phyloP scores from a whole-genome alignment of 2,888 invertebrate genomes.

The Antheraea assamensis region DNA sequence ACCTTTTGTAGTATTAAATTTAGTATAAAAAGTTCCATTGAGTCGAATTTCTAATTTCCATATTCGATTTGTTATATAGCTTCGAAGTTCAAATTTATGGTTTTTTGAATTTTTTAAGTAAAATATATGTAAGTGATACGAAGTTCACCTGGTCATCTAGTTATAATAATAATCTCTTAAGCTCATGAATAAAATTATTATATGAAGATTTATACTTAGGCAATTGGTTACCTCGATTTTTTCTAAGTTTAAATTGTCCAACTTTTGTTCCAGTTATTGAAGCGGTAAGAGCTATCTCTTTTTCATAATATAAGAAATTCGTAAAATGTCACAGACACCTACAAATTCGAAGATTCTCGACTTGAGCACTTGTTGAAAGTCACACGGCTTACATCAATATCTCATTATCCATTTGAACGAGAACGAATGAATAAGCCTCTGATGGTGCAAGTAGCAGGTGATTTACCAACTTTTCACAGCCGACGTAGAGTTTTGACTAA shows the following conservation, averaged over 20 bases:
- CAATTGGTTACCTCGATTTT: not conserved
- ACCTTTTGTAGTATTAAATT: too few relatives aligned
- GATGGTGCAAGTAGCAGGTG: constrained; percentile 41
- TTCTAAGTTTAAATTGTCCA: not conserved
- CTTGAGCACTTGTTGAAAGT: constrained; percentile 2
- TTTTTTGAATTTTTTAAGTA: too few relatives aligned
- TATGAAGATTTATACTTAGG: not conserved
- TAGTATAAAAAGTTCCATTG: too few relatives aligned
- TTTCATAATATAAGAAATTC: not conserved
- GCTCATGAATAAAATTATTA: too few relatives aligned
- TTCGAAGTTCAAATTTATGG: too few relatives aligned
- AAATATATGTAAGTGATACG: too few relatives aligned
- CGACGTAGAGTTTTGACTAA: constrained; percentile 20
- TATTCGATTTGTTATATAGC: too few relatives aligned
- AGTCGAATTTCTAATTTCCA: too few relatives aligned
- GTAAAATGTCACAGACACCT: not conserved
- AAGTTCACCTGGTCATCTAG: too few relatives aligned
- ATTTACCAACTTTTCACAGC: constrained; percentile 36
- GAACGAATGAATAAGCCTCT: constrained; percentile 40
- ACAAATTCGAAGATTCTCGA: not conserved
- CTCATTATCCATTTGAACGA: constrained; percentile 10
- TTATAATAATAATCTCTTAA: too few relatives aligned
- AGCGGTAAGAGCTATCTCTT: not conserved
- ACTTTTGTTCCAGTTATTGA: not conserved
- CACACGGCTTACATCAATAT: constrained; percentile 9